Evolutionary conservation across 1,140 invertebrate species (phyloP), one percentile per base, ranked within the genome.

Genomic region (Lasaia peninsularis): DNA sequence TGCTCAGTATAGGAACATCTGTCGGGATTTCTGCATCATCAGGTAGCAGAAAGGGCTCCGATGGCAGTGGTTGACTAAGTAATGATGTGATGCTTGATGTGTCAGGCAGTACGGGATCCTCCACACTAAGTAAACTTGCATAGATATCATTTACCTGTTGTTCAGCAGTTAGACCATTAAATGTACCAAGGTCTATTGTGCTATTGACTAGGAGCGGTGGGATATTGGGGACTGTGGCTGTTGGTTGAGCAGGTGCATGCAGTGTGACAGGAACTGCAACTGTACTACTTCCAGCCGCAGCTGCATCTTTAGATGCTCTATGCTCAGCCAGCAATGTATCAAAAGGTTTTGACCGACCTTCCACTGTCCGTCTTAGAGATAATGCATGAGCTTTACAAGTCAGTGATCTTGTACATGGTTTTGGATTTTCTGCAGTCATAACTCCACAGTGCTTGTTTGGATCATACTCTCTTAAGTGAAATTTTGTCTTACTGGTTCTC

Each of bases 341-440:
- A 86, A 96, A 97, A 20, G 93, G 90, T 82, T 95, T 95, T 48
- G 92, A 92, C 21, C 95, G 86, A 0, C 94, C 95, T 40, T 88
- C 71, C n/a, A 96, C 95, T 9, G 92, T 93, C 57, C 95, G 81
- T 37, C 95, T 86, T 52, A 95, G 69, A 20, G 94, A 94, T 52
- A 96, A 90, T 5, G 94, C 93, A 88, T 96, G 95, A 11, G 95
- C 93, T 88, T 96, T 96, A 80, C 95, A 97, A 0, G 95, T 96
- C 10, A 96, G 89, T 9, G 95, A 96, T 21, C 95, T 88, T 18
- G 95, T 96, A 78, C 95, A 97, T 0, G 93, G 93, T 69, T 94
- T 94, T 1, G 91, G 89, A 51, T 91, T 92, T 63, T 94, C 93
- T 2, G 91, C 90, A 54, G 92, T 92, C 67, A 91, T 89, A 2